A percentile compares a stretch with the other conserved stretches of the same genome.
phyloP scores from a whole-genome alignment of 1,140 invertebrate species.

The Hylaeus anthracinus region DNA sequence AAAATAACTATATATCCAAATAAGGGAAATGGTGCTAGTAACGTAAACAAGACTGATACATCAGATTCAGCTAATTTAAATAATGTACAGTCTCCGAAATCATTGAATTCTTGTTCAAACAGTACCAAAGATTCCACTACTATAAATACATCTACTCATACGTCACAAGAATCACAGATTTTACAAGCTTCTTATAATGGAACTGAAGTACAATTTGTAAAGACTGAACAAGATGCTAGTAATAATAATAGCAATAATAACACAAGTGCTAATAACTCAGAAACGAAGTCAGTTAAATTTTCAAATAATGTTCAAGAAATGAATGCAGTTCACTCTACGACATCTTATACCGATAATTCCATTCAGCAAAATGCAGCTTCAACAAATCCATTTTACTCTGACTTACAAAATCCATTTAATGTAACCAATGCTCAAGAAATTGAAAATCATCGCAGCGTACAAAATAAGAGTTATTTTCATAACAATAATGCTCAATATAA shows the following conservation, averaged over 20 bases:
- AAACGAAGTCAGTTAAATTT: conserved; percentile 35
- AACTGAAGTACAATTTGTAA: conserved; percentile 46
- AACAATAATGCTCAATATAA: conserved; percentile 23
- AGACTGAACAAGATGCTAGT: conserved; percentile 43
- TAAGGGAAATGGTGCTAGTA: conserved; percentile 40
- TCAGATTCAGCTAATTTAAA: conserved; percentile 26
- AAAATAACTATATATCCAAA: conserved; percentile 12
- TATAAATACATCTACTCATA: conserved; percentile 20
- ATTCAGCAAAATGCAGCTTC: neutral
- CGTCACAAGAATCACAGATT: conserved; percentile 17
- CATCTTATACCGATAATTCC: conserved; percentile 8
- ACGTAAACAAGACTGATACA: conserved; percentile 42
- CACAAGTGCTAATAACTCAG: conserved; percentile 15
- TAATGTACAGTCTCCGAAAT: conserved; percentile 33
- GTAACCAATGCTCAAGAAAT: conserved; percentile 19
- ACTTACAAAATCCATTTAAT: conserved; percentile 2
- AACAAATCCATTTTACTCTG: conserved; percentile 15
- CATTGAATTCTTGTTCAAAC: conserved; percentile 33
- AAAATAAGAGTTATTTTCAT: conserved; percentile 37
- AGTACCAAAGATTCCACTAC: conserved; percentile 32
- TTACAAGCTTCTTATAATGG: conserved; percentile 20
- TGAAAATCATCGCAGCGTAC: conserved; percentile 27
- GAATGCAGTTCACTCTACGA: neutral
- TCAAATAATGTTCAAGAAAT: conserved; percentile 35
- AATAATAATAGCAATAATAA: conserved; percentile 48